phyloP scores from a whole-genome alignment of 2,113 vertebrate genomes.

The Apaloderma vittatum region DNA sequence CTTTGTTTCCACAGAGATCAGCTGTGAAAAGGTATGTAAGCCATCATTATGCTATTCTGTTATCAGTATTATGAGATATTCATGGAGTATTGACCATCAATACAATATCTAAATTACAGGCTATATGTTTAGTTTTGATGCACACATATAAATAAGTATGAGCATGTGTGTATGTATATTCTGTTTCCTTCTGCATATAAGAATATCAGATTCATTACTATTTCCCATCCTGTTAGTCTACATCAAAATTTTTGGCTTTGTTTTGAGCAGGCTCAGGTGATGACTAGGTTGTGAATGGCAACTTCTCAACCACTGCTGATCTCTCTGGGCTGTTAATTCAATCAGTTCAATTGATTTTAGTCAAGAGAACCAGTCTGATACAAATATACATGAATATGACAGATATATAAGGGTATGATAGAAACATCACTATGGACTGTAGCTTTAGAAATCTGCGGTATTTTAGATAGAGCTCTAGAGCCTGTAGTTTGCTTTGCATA shows the following conservation, averaged over 20 bases:
- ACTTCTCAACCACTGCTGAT: neutral
- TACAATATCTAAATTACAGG: neutral
- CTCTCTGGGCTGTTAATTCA: neutral
- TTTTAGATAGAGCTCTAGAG: neutral
- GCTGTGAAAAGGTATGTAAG: neutral
- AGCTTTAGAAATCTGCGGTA: neutral
- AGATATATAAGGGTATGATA: neutral
- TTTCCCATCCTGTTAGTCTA: neutral
- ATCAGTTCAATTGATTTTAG: neutral
- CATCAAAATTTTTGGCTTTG: neutral
- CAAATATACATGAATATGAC: neutral
- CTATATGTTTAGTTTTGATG: neutral
- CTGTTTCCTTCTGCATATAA: neutral
- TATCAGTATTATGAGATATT: neutral
- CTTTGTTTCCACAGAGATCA: neutral
- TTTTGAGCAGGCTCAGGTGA: neutral
- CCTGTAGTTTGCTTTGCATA: neutral
- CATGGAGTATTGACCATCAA: fast-evolving
- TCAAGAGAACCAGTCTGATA: neutral
- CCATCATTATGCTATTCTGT: neutral
- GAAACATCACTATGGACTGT: neutral
- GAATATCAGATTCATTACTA: neutral
- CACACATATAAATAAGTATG: neutral
- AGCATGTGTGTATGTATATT: neutral
- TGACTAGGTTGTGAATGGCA: neutral